These are phyloP conservation scores for Microcebus jonahi DNA, from an alignment of 2,113 vertebrate species.

Conservation along the genomic window DNA sequence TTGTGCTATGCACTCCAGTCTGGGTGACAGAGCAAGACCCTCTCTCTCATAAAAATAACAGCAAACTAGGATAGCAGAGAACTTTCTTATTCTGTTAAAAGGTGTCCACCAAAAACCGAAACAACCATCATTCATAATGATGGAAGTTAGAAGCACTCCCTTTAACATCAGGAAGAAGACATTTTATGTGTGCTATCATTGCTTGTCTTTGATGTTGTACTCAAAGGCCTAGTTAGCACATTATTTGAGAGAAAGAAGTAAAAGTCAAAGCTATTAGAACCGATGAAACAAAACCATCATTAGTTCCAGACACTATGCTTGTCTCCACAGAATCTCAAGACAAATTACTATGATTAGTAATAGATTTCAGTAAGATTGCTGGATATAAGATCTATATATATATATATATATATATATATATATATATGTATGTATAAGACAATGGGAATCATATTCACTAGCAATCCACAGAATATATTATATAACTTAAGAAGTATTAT, in stretches of 20 bases:
- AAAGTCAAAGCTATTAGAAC: too few relatives aligned
- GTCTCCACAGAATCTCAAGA: not conserved
- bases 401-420: not conserved
- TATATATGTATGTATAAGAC: not conserved
- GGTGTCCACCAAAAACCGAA: not conserved
- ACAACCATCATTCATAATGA: not conserved
- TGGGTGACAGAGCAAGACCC: too few relatives aligned
- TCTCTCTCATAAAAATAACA: not conserved
- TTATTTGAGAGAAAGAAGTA: not conserved
- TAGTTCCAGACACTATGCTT: not conserved
- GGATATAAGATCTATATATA: not conserved
- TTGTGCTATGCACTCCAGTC: too few relatives aligned
- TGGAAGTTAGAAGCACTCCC: not conserved
- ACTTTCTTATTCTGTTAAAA: not conserved
- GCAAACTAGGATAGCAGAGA: not conserved
- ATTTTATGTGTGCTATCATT: not conserved
- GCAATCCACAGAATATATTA: not conserved
- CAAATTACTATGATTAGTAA: not conserved
- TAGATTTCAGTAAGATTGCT: not conserved
- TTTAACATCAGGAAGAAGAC: slow-evolving; percentile 2
- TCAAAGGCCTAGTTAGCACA: not conserved
- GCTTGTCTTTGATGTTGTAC: not conserved
- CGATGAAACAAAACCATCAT: not conserved
- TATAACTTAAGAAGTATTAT: not conserved
- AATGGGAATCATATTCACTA: not conserved